A percentile compares a stretch with the other conserved stretches of the same genome.
phyloP scores from a whole-genome alignment of 2,888 invertebrate genomes.

The Epinotia bilunana region DNA sequence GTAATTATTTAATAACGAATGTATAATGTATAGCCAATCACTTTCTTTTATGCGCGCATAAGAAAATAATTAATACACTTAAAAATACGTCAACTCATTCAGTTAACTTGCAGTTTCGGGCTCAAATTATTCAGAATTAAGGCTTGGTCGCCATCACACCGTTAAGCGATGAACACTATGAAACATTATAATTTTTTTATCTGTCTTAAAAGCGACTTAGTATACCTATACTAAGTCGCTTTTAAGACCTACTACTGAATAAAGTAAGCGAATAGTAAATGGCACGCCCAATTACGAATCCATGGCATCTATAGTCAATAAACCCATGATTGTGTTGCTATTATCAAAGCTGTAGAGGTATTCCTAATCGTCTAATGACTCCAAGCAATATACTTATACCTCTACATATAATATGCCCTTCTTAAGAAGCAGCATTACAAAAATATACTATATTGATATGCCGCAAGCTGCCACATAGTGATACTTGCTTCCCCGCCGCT shows the following conservation, averaged over 20 bases:
- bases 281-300: neutral
- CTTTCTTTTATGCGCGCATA: conserved; percentile 11
- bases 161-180: conserved; percentile 48
- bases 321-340: neutral
- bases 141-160: conserved; percentile 52
- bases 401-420: too few relatives aligned
- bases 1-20: neutral
- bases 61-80: conserved; percentile 30
- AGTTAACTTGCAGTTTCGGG: conserved; percentile 54
- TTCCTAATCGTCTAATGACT: too few relatives aligned
- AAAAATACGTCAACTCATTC: conserved; percentile 51
- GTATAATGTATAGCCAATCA: neutral
- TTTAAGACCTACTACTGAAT: too few relatives aligned
- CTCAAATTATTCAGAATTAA: conserved; percentile 40
- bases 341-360: neutral
- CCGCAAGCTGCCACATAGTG: too few relatives aligned
- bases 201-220: neutral
- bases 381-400: too few relatives aligned
- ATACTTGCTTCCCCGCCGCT: too few relatives aligned
- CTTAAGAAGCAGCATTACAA: too few relatives aligned
- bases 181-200: neutral
- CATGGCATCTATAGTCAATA: neutral
- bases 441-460: too few relatives aligned
- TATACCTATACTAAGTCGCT: too few relatives aligned
- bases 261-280: neutral